Evolutionary conservation across 2,888 invertebrate genomes (phyloP), one percentile per base, ranked within the genome.

Genomic region (Pollenia amentaria): DNA sequence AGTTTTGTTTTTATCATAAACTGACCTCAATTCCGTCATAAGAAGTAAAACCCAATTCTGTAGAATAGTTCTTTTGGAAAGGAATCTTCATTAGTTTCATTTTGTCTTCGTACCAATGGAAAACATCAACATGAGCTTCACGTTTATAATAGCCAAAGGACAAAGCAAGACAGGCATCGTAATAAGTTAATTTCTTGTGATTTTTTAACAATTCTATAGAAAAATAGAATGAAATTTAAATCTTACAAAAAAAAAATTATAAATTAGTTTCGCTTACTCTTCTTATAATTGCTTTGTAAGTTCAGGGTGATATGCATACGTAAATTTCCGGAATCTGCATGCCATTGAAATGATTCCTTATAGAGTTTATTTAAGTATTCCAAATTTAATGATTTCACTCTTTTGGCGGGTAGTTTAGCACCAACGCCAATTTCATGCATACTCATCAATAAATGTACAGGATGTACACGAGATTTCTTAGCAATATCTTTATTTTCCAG

Each of bases 251-350:
- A 46, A 18, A 29, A 10, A 14, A 21, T 21, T n/a, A 73, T 29
- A 11, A 72, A 64, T n/a, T 48, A 10, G 1, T 11, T 12, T 38
- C 21, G 88, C 89, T 88, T 88, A 93, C 93, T 93, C 84, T 88
- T 88, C 48, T 89, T 87, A 60, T 92, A 92, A 62, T 88, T 89
- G 29, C 76, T 82, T 88, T 93, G 93, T 60, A 93, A 88, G 87
- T 92, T 93, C 2, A 93, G 87, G 2, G 92, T 90, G n/a, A 93
- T 91, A 69, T 90, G 90, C 64, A 92, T 88, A 0, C 92, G 91
- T 42, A 91, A 60, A 1, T 87, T 77, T 10, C 72, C 80, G 12
- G 44, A n/a, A n/a, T 53, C 38, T 9, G 46, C 14, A n/a, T 80
- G 0, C 92, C 91, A 38, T 88, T 81, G 0, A 87, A 92, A 92